Evolutionary conservation across 2,797 vertebrate genomes (phyloP), one percentile per base, ranked within the genome.

Genomic region (Diplodus puntazzo): DNA sequence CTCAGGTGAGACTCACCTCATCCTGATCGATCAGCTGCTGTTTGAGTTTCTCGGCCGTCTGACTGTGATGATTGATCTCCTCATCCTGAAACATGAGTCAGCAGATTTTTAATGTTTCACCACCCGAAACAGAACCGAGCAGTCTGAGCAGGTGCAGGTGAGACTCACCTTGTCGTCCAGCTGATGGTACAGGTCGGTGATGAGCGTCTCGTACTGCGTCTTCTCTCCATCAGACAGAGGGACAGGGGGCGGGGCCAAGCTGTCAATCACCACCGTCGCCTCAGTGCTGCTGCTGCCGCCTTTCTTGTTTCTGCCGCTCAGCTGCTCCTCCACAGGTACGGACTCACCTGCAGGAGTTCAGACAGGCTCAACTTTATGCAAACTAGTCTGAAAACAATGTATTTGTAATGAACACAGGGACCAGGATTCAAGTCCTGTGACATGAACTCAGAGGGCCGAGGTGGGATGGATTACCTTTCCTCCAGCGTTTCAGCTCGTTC

Each of bases 41-140:
- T 79, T 97, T 98, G 18, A 99, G 89, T 62, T 95, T 96, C 82
- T 99, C 98, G 16, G 94, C 95, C 78, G 96, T 46, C 92, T 99
- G 98, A 93, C 98, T 98, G 84, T 99, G 97, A 64, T 98, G 97
- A 91, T 99, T 98, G 91, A 99, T 97, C 93, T 99, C 98, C 69
- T 99, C 98, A 78, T 99, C 98, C 98, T 99, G 91, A 85, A 94
- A 73, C 52, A 82, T 7, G 10, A 80, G 21, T 48, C 57, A 77
- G 64, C 53, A 18, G 0, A 5, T 46, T 39, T 34, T 57, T 50
- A 16, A 61, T 1, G 1, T 20, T 63, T 58, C 20, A 68, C 10
- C 43, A 6, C 27, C 60, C 45, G 17, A 53, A 21, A 23, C 1
- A 27, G 3, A 68, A 30, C 3, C 20, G 9, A 13, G 2, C 7